Conservation (phyloP, 92 coral and sea anemone species). For the Chrysogorgia sp. region DNA sequence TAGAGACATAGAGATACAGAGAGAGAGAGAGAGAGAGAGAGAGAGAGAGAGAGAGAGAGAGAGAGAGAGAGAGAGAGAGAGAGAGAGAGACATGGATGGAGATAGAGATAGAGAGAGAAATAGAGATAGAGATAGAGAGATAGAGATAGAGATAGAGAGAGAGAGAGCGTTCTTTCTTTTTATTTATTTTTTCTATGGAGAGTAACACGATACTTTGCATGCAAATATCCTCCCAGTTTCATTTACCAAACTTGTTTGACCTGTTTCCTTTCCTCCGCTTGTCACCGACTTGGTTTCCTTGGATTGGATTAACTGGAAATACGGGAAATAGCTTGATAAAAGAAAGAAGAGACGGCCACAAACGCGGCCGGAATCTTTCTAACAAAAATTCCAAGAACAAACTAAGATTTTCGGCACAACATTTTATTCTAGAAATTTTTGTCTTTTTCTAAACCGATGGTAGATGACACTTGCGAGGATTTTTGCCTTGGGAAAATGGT, state of each 20-base stretch:
- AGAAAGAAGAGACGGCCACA: too few species aligned
- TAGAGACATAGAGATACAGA: too few species aligned
- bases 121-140: too few species aligned
- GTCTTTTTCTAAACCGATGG: background rate
- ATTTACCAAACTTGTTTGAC: conserved; percentile 25
- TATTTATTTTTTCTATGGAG: background rate
- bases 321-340: background rate
- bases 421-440: background rate
- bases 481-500: conserved; percentile 7
- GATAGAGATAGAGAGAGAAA: too few species aligned
- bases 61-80: too few species aligned
- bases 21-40: too few species aligned
- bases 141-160: too few species aligned
- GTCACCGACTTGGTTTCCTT: conserved; percentile 33
- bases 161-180: background rate
- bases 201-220: background rate
- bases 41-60: too few species aligned
- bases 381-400: too few species aligned
- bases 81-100: too few species aligned
- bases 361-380: too few species aligned
- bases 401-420: background rate
- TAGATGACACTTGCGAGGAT: conserved; percentile 39
- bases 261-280: background rate
- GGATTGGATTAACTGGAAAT: conserved; percentile 41
- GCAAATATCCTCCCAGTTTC: conserved; percentile 40